Conservation (phyloP, 2,113 vertebrate species). For the Carettochelys insculpta region DNA sequence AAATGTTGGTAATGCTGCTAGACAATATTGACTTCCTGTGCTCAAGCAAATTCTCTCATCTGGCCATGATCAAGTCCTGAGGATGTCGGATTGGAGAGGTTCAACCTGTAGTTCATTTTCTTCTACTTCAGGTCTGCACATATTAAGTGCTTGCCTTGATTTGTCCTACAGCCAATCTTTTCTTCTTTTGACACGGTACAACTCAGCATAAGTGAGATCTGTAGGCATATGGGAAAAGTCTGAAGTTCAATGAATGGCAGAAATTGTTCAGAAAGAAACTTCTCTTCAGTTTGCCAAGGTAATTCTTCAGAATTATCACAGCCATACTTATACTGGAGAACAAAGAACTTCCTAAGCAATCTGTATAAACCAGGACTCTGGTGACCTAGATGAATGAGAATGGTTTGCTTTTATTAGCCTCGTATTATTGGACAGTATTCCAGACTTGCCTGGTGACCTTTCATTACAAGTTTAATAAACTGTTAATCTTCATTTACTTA, state of each 20-base stretch:
- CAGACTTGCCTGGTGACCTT: background rate
- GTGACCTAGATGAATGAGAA: background rate
- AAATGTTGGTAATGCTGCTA: no score
- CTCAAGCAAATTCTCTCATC: no score
- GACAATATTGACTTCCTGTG: no score
- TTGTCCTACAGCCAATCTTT: background rate
- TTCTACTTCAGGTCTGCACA: background rate
- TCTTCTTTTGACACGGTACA: background rate
- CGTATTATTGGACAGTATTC: background rate
- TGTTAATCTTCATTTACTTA: constrained; percentile 8
- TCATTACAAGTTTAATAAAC: background rate
- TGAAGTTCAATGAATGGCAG: background rate
- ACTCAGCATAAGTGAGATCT: rapidly evolving
- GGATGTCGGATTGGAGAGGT: no score
- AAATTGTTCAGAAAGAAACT: background rate
- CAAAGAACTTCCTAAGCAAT: background rate
- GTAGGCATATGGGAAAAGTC: rapidly evolving
- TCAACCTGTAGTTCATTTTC: background rate
- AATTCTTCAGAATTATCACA: background rate
- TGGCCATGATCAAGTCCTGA: no score
- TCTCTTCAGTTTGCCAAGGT: background rate
- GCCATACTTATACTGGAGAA: background rate
- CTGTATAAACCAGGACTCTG: background rate
- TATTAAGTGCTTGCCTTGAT: rapidly evolving
- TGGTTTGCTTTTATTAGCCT: background rate